These are phyloP conservation scores for Chaetogeoica ovagalla DNA, from an alignment of 2,888 invertebrate genomes.

Conservation along the genomic window DNA sequence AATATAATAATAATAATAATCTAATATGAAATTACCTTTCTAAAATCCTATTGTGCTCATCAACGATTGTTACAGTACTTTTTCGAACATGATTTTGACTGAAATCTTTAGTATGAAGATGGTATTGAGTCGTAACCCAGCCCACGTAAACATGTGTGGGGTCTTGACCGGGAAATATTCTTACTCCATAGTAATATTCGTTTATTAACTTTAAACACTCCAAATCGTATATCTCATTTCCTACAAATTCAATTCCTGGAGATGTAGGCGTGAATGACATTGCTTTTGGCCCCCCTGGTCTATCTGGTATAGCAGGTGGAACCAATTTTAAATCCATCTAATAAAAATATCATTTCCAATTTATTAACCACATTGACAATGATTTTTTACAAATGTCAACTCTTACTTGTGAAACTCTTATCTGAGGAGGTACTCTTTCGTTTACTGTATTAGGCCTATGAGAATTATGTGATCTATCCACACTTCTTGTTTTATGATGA, in stretches of 20 bases:
- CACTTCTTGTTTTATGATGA: conserved; percentile 63
- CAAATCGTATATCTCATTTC: conserved; percentile 83
- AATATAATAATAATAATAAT: neutral
- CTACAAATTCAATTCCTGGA: conserved; percentile 76
- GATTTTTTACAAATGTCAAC: neutral
- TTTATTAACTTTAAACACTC: conserved; percentile 90
- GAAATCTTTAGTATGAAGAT: conserved; percentile 86
- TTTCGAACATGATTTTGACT: conserved; percentile 84
- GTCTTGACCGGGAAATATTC: conserved; percentile 93
- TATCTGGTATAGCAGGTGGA: conserved; percentile 69
- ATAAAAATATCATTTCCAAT: conserved; percentile 22
- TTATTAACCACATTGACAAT: neutral
- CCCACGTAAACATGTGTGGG: conserved; percentile 94
- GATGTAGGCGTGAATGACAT: conserved; percentile 73
- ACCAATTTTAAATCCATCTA: conserved; percentile 61
- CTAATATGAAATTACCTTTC: conserved; percentile 67
- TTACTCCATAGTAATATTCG: conserved; percentile 90
- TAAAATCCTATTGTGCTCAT: conserved; percentile 75
- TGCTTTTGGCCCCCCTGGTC: conserved; percentile 67
- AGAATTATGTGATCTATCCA: conserved; percentile 36
- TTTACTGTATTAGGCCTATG: conserved; percentile 25
- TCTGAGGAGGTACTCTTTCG: conserved; percentile 58
- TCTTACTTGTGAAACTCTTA: conserved; percentile 60
- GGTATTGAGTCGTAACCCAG: conserved; percentile 99
- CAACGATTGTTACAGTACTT: conserved; percentile 77